Percentiles rank a stretch among this genome's conserved stretches.
phyloP scores from a whole-genome alignment of 2,888 invertebrate species.

The Lepidonotus clava region DNA sequence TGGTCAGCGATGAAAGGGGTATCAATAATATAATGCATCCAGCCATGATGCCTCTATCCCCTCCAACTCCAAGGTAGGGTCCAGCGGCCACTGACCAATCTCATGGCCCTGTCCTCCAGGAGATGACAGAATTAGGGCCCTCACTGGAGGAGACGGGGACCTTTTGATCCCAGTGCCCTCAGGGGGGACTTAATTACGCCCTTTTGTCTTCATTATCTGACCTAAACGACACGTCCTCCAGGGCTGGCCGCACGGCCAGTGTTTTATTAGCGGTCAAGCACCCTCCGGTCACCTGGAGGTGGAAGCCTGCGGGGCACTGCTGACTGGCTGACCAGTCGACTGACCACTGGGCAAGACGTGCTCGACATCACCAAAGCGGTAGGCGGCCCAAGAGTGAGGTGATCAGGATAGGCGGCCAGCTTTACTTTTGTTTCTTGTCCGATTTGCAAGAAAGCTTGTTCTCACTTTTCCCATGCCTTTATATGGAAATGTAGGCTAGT shows the following conservation, averaged over 20 bases:
- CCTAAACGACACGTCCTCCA: neutral
- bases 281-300: neutral
- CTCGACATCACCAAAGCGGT: no score
- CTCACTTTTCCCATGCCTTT: no score
- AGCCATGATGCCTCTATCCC: neutral
- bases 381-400: no score
- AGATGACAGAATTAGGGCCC: no score
- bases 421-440: no score
- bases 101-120: no score
- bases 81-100: no score
- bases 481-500: no score
- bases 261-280: neutral
- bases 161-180: neutral
- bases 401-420: no score
- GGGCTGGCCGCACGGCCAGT: neutral
- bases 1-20: neutral
- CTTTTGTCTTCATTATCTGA: constrained; percentile 23
- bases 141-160: neutral
- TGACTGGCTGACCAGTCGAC: no score
- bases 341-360: neutral
- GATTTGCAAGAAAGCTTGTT: no score
- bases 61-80: neutral
- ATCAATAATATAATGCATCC: neutral
- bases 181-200: neutral
- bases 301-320: neutral